These are phyloP conservation scores for Neodiprion fabricii DNA, from an alignment of 1,140 invertebrate species.

Conservation along the genomic window DNA sequence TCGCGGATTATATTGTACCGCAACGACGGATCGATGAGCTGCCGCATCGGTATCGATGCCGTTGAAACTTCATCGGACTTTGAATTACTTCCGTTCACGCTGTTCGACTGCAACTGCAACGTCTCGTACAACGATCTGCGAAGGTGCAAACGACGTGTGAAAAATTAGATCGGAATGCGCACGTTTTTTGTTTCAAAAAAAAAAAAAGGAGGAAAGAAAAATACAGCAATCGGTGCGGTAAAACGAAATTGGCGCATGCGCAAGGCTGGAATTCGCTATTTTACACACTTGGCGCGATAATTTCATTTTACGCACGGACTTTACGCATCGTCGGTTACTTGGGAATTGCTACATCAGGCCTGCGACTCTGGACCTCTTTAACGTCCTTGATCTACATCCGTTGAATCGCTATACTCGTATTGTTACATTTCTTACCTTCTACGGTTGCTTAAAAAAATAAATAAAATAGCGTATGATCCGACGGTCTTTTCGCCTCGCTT, in stretches of 20 bases:
- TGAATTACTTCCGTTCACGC: slow-evolving; percentile 31
- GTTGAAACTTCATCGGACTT: slow-evolving; percentile 12
- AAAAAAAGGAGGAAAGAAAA: slow-evolving; percentile 7
- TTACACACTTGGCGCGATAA: background rate
- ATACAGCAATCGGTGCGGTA: slow-evolving; percentile 6
- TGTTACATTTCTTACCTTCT: too few species aligned
- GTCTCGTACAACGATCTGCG: slow-evolving; percentile 25
- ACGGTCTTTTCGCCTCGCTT: too few species aligned
- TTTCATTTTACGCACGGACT: too few species aligned
- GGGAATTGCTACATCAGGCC: too few species aligned
- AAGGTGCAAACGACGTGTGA: too few species aligned
- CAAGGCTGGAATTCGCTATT: background rate
- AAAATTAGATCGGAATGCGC: slow-evolving; percentile 25
- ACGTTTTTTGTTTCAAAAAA: slow-evolving; percentile 41
- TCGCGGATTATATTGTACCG: background rate
- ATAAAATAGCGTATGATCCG: too few species aligned
- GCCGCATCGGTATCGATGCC: slow-evolving; percentile 15
- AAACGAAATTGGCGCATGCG: slow-evolving; percentile 5
- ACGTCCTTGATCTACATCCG: too few species aligned
- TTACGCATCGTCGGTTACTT: too few species aligned
- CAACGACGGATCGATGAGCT: background rate
- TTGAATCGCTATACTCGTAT: too few species aligned
- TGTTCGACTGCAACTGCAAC: slow-evolving; percentile 40
- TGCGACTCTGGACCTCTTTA: too few species aligned
- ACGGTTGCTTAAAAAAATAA: too few species aligned